Evolutionary conservation across 2,113 vertebrate species (phyloP).

Genomic region (sheep (Ovis aries)): ARS-UI_Ramb_v3.0 NC_056076.1:7152501-7153000

Average conservation of each 20-base stretch:
- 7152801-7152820: conserved; percentile 2
- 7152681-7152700: not conserved
- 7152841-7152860: not conserved
- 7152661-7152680: not conserved
- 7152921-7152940: conserved; percentile 48
- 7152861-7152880: conserved; percentile 1
- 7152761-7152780: not conserved
- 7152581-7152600: not conserved
- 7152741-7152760: not conserved
- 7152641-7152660: not conserved
- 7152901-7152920: conserved; percentile 34
- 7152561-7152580: not conserved
- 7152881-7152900: conserved; percentile 17
- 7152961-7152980: conserved; percentile 10
- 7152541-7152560: not conserved
- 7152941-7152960: not conserved
- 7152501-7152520: not conserved
- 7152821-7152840: not conserved
- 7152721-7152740: not conserved
- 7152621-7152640: not conserved
- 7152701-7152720: not conserved
- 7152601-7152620: not conserved
- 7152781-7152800: conserved; percentile 6
- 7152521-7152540: not conserved
- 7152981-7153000: conserved; percentile 29